A percentile compares a stretch with the other conserved stretches of the same genome.
Conservation (phyloP, 2,797 vertebrate species). For the Pseudotriccus pelzelni region DNA sequence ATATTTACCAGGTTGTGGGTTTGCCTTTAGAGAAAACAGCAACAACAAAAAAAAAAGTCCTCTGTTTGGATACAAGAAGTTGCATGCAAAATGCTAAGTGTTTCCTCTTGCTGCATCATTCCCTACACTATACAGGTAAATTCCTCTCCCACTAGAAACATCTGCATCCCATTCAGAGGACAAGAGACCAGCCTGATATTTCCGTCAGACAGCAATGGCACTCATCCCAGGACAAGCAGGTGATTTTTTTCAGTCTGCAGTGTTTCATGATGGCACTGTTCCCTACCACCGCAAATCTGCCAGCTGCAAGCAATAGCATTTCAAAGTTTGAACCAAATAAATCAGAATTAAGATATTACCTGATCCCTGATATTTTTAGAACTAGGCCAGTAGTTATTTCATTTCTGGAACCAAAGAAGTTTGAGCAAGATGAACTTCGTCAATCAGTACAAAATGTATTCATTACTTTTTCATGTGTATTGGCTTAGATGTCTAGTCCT, state of each 20-base stretch:
- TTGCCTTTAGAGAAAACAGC: neutral
- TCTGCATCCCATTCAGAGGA: neutral
- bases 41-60: neutral
- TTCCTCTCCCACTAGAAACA: neutral
- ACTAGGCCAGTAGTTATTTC: neutral
- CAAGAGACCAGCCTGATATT: neutral
- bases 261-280: neutral
- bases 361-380: constrained; percentile 39
- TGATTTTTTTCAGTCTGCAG: constrained; percentile 21
- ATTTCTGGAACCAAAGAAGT: neutral
- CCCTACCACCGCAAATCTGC: neutral
- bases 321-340: constrained; percentile 11
- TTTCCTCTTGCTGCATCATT: neutral
- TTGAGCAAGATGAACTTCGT: neutral
- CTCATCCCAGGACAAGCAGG: constrained; percentile 26
- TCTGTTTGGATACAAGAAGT: neutral
- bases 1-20: neutral
- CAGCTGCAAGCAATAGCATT: neutral
- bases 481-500: neutral
- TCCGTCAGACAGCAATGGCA: neutral
- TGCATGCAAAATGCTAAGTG: neutral
- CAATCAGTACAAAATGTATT: neutral
- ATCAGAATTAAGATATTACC: constrained; percentile 40
- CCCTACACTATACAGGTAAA: neutral
- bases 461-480: neutral